Evolutionary conservation across 2,113 vertebrate genomes (phyloP).

Genomic region (Pterophyllum scalare): DNA sequence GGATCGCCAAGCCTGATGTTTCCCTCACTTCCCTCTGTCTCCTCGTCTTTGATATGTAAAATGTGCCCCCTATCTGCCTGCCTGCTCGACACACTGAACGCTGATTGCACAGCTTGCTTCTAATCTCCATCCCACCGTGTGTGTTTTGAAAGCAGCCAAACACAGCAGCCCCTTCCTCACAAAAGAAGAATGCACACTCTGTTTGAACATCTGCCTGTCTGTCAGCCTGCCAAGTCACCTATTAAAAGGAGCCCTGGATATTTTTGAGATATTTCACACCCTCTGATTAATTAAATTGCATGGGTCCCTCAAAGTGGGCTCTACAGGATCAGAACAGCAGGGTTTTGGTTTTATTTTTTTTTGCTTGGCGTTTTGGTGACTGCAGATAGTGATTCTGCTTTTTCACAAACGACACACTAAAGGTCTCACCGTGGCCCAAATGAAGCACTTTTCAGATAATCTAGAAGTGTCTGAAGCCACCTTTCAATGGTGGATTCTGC

Average conservation of each 20-base stretch:
- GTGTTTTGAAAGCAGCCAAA: constrained; percentile 54
- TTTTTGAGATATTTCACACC: constrained; percentile 34
- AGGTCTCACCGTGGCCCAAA: not conserved
- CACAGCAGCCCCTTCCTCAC: constrained; percentile 36
- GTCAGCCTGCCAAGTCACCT: constrained; percentile 42
- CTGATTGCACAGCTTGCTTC: constrained; percentile 45
- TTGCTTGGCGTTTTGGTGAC: not conserved
- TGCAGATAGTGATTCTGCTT: not conserved
- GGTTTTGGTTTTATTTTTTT: not conserved
- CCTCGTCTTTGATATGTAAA: constrained; percentile 72
- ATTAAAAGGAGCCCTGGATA: constrained; percentile 17
- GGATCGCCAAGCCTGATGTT: constrained; percentile 35
- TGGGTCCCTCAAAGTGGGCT: not conserved
- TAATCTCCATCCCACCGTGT: constrained; percentile 60
- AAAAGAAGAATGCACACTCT: constrained; percentile 42
- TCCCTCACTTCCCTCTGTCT: constrained; percentile 21
- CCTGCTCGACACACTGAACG: constrained; percentile 30
- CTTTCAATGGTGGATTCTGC: not conserved
- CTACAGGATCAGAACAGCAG: constrained; percentile 8
- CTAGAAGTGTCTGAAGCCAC: not conserved
- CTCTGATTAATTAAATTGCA: constrained; percentile 37
- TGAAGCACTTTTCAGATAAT: not conserved
- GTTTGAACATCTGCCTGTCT: constrained; percentile 67
- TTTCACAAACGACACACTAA: not conserved
- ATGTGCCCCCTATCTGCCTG: constrained; percentile 13